Evolutionary conservation across 2,888 invertebrate genomes (phyloP).

Genomic region (Cecidostiba fungosa): DNA sequence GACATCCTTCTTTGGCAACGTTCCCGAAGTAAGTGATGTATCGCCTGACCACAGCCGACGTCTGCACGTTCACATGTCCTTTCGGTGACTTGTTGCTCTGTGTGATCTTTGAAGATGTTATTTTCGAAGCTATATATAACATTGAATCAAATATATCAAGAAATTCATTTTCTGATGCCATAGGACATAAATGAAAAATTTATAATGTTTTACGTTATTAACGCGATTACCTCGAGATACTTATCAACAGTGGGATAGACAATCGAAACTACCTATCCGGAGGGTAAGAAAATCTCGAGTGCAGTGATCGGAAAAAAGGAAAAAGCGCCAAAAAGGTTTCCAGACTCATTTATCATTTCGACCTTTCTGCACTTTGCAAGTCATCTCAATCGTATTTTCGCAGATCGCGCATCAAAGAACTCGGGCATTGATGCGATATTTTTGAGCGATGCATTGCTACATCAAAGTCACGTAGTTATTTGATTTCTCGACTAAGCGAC

Average conservation of each 20-base stretch:
- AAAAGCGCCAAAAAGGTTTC: background rate
- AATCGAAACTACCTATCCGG: background rate
- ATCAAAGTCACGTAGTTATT: slow-evolving; percentile 5
- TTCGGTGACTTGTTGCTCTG: slow-evolving; percentile 44
- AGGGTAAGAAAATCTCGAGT: slow-evolving; percentile 10
- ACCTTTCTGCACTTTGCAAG: slow-evolving; percentile 17
- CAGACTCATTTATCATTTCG: slow-evolving; percentile 27
- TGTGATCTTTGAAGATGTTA: slow-evolving; percentile 13
- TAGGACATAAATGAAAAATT: no score
- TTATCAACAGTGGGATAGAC: background rate
- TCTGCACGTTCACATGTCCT: background rate
- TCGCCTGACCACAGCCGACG: slow-evolving; percentile 18
- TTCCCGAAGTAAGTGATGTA: slow-evolving; percentile 39
- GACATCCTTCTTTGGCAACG: slow-evolving; percentile 41
- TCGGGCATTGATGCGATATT: background rate
- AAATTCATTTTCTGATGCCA: background rate
- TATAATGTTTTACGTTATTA: no score
- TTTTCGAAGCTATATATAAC: background rate
- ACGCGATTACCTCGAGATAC: no score
- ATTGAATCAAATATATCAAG: background rate
- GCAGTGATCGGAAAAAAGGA: background rate
- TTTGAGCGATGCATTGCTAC: background rate
- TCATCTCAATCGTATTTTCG: slow-evolving; percentile 36
- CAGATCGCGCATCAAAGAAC: background rate
- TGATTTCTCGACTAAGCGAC: background rate